Base-by-base conservation (phyloP, 2,113 vertebrate genomes). In the Pituophis catenifer region DNA sequence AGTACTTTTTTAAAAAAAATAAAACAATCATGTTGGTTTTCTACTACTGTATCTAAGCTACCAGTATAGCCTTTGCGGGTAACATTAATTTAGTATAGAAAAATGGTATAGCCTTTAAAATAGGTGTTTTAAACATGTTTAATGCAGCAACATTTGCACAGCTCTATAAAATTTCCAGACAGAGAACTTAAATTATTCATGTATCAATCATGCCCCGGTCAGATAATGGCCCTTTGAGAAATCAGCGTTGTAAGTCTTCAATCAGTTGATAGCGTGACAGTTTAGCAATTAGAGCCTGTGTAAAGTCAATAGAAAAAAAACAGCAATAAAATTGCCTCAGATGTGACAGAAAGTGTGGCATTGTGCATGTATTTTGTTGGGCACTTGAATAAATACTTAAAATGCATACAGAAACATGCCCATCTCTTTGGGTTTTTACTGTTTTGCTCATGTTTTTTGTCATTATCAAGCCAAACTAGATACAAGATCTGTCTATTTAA, bases 111-210 rank as follows among this genome's bases (percentile, higher is more conserved):
- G 57, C 17, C 50, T 86, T 62, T 75, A 54, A 15, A 75, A 75
- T 52, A 53, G 62, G 7, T 94, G 33, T 93, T 93, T 65, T 92
- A 96, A 90, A 96, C 97, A 93, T 44, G 70, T 96, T 97, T 95
- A 97, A 96, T 95, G 65, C 93, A 91, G 58, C 92, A 89, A 87
- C 26, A 90, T 96, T 96, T 96, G 91, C 92, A 90, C 91, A 94
- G 96, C 95, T 97, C 92, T 85, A 90, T 95, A 96, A 81, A 86
- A 8, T 0, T 53, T 93, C 70, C 95, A 91, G 94, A 87, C 94
- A 91, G 91, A 95, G 95, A 92, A 94, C 55, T 95, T 98, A 96
- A 97, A 97, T 98, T 97, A 98, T 98, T 98, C 94, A 97, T 98
- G 70, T 95, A 93, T 95, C 94, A 94, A 95, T 93, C 95, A 94